phyloP scores from a whole-genome alignment of 1,140 invertebrate genomes.

The Drosophila orena region DNA sequence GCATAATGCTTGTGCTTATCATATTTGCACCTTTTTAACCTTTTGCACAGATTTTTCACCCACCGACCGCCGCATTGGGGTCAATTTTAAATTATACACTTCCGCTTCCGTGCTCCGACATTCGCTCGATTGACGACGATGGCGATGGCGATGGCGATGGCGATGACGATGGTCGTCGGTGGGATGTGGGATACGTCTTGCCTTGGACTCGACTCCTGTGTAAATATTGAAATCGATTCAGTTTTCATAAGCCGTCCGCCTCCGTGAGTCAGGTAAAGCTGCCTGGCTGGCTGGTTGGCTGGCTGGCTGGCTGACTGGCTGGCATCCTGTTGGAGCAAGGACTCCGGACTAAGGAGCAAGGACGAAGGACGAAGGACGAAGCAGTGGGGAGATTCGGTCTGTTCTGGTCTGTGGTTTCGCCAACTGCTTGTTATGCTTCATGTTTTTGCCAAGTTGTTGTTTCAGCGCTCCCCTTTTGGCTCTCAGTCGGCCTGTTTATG shows the following conservation, averaged over 20 bases:
- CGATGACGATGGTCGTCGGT: background rate
- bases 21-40: conserved; percentile 68
- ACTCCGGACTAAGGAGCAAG: background rate
- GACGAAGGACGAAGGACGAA: background rate
- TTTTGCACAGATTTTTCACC: conserved; percentile 35
- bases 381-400: conserved; percentile 11
- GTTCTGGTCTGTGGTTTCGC: conserved; percentile 51
- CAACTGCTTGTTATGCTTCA: conserved; percentile 72
- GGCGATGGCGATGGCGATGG: background rate
- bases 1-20: conserved; percentile 55
- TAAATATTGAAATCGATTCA: conserved; percentile 84
- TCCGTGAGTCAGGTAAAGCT: conserved; percentile 28
- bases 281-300: conserved; percentile 5
- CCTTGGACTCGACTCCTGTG: conserved; percentile 41
- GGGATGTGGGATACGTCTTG: conserved; percentile 10
- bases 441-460: conserved; percentile 75
- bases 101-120: conserved; percentile 69
- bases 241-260: conserved; percentile 61
- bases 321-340: conserved; percentile 30
- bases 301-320: conserved; percentile 41
- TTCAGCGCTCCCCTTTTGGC: conserved; percentile 21
- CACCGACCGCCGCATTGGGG: conserved; percentile 45
- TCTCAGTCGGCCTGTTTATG: conserved; percentile 64
- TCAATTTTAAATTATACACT: conserved; percentile 84
- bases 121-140: conserved; percentile 73